Conservation (phyloP, 2,113 vertebrate genomes). For the Octodon degus region DNA sequence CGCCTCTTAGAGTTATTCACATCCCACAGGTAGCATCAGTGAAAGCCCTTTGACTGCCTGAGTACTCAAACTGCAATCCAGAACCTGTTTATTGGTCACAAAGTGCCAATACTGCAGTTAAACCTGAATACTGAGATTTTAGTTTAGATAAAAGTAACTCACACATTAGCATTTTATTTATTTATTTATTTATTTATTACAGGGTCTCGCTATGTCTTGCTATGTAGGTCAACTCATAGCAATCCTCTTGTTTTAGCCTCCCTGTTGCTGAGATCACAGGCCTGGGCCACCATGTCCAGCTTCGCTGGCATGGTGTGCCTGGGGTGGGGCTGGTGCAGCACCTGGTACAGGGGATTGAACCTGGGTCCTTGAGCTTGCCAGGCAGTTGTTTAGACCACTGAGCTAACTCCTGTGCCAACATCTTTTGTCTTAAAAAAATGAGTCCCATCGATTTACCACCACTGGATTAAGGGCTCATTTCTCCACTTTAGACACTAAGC, state of each 20-base stretch:
- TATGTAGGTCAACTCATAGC: no score
- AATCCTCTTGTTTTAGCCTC: no score
- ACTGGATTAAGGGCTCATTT: neutral
- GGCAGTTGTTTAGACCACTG: no score
- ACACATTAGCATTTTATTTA: neutral
- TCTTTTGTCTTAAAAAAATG: neutral
- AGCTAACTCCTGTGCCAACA: no score
- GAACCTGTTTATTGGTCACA: neutral
- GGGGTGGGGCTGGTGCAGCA: no score
- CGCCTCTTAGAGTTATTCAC: neutral
- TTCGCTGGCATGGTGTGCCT: no score
- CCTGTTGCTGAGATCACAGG: no score
- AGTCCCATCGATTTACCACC: neutral
- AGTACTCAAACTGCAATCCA: neutral
- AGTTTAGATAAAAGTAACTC: neutral
- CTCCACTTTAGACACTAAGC: neutral
- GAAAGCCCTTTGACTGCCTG: neutral
- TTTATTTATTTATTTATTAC: neutral
- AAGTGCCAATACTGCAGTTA: neutral
- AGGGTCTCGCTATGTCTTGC: no score
- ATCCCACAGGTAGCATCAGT: neutral
- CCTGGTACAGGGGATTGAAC: no score
- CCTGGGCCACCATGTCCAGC: no score
- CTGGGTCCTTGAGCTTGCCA: no score
- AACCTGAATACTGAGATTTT: neutral